Evolutionary conservation across 92 coral and sea anemone genomes (phyloP), one percentile per base, ranked within the genome.

Genomic region (Palythoa heliodiscus): DNA sequence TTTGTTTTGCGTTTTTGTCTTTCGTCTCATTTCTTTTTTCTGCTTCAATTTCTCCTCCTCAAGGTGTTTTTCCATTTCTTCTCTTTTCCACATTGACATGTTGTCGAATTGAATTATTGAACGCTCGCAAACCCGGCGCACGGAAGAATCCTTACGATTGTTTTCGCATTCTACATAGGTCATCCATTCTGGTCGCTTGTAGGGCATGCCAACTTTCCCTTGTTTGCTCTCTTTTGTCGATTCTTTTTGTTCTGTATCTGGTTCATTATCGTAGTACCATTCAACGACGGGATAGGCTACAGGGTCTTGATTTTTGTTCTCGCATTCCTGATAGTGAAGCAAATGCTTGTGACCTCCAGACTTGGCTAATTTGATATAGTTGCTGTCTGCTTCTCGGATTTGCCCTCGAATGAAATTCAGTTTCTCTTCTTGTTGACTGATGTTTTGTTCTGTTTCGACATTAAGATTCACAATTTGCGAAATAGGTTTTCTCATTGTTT

Each of bases 21-120:
- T 80, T n/a, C 68, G 82, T 53, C 61, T 48, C 16, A 40, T 47
- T 16, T 11, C 61, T 47, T 66, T 80, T 63, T 80, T 64, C 84
- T 80, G 57, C 52, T 55, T 80, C 0, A 48, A 43, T n/a, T 66
- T 80, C 43, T 80, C 84, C 38, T 79, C 71, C 40, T 13, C 84
- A 13, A 80, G 11, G 6, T 39, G 64, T 39, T 48, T 64, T 52
- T 80, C 84, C 73, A 24, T 80, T 66, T 80, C 84, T 64, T 80
- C 73, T 9, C 84, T 66, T 67, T 80, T 64, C 84, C 84, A 80
- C 84, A 80, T 80, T 63, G 84, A 80, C 84, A 80, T 66, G 61
- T 80, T 80, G 52, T 80, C 84, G 38, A 80, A 80, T 22, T 74
- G 74, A 23, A 80, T 80, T 39, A 80, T 80, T 16, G 84, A 50